Conservation (phyloP, 2,113 vertebrate species). For the Alouatta palliata region DNA sequence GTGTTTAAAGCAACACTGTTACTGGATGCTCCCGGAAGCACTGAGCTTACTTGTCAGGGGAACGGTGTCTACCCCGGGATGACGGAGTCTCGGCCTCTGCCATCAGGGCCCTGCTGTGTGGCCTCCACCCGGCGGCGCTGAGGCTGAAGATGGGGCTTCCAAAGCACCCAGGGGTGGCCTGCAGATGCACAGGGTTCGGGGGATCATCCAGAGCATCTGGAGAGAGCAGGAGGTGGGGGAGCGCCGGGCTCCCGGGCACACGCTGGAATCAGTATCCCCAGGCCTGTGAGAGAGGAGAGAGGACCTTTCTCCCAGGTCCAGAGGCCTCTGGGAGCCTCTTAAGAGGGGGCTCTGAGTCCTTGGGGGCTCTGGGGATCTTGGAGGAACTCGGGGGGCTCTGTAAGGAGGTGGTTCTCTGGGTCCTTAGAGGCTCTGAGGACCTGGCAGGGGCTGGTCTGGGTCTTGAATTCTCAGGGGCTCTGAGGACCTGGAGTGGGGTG, state of each 20-base stretch:
- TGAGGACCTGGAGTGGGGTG: too few species aligned
- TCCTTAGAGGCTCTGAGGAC: neutral
- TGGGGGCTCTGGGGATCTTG: too few species aligned
- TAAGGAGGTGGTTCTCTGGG: neutral
- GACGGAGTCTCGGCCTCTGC: neutral
- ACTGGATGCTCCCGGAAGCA: too few species aligned
- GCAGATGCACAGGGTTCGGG: neutral
- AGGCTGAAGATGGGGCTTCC: neutral
- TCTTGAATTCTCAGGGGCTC: too few species aligned
- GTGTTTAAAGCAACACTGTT: neutral
- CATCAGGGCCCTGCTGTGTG: neutral
- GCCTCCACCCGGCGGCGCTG: fast-evolving
- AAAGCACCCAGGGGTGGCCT: neutral
- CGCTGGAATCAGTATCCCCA: neutral
- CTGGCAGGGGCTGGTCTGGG: too few species aligned
- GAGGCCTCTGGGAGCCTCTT: neutral
- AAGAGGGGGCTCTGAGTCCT: too few species aligned
- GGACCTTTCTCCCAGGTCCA: neutral
- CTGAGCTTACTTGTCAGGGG: neutral
- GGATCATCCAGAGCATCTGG: fast-evolving
- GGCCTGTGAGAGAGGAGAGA: neutral
- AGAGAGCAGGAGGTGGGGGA: fast-evolving
- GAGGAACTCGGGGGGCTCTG: too few species aligned
- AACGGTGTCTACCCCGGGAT: neutral
- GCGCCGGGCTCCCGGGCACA: neutral